phyloP scores from a whole-genome alignment of 2,113 vertebrate species.

The Prunella himalayana region DNA sequence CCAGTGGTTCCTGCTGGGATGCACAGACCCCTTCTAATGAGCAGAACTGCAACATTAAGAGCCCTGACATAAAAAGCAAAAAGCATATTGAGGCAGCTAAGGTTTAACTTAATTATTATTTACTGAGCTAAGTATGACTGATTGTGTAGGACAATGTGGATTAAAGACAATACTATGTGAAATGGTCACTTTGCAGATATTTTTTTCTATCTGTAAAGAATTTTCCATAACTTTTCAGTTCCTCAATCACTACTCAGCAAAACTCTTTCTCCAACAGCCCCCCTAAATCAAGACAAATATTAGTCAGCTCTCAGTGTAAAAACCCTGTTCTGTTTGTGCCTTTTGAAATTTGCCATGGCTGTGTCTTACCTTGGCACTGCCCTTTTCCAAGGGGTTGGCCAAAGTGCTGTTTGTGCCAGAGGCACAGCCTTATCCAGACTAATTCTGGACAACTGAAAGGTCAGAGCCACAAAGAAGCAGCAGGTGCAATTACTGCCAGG shows the following conservation, averaged over 20 bases:
- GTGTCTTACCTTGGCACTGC: background rate
- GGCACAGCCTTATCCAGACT: background rate
- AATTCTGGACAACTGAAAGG: slow-evolving; percentile 36
- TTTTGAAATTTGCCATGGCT: background rate
- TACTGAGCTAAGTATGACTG: background rate
- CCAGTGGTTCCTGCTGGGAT: background rate
- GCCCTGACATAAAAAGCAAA: background rate
- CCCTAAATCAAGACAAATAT: background rate
- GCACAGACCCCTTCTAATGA: background rate
- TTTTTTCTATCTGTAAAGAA: background rate
- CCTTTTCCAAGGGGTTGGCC: background rate
- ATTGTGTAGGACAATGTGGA: background rate
- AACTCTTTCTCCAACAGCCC: background rate
- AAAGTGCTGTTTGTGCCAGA: background rate
- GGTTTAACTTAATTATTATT: background rate
- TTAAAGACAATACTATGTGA: background rate
- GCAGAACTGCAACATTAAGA: background rate
- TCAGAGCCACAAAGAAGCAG: slow-evolving; percentile 33
- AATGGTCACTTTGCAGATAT: background rate
- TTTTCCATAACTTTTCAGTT: background rate
- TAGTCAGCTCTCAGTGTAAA: background rate
- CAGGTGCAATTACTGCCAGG: background rate
- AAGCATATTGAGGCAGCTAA: background rate
- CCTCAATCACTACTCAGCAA: background rate
- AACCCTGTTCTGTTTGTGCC: background rate